Base-by-base conservation (phyloP, 2,797 vertebrate genomes). In the Lophius americanus region DNA sequence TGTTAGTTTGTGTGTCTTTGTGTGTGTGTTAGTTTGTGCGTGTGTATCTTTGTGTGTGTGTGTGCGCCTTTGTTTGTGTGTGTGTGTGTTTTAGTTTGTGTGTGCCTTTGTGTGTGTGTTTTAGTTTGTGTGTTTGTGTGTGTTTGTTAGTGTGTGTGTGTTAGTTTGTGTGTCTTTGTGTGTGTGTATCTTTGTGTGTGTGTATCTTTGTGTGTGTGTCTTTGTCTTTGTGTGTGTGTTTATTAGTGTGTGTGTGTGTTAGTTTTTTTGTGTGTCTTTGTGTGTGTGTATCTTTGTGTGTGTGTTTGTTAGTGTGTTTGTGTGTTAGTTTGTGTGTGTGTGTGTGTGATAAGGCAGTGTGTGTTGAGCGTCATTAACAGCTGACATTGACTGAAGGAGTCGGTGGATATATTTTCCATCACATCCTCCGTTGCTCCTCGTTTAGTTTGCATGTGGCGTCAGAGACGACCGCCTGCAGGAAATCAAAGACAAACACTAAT, bases 371-470 rank as follows among this genome's bases (percentile, higher is more conserved):
- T 91, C 91, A 92, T 94, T 93, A 93, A 90, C 88, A 91, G 88
- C 89, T 93, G 92, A 94, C 93, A 92, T 93, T 93, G 92, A 93
- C 88, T 92, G 88, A 87, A 86, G 85, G 84, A 92, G 90, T 93
- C 87, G 82, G 88, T 90, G 89, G 90, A 88, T 90, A 79, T 85
- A 88, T 92, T 92, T 91, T 87, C 86, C 78, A 83, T 88, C 88
- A 80, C 79, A 85, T 83, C 89, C 87, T 86, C 84, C 52, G 81
- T 83, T 86, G 85, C 89, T 87, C 88, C 78, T 82, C 79, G 73
- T 87, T 92, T 89, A 81, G 93, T 94, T 93, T 93, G 88, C 92
- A 92, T 93, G 78, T 91, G 79, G 72, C 70, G 88, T 90, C 82
- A 78, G 81, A 85, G 83, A 76, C 73, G 50, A 88, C 52, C 84